phyloP scores from a whole-genome alignment of 2,888 invertebrate genomes.

The Acleris cristana region DNA sequence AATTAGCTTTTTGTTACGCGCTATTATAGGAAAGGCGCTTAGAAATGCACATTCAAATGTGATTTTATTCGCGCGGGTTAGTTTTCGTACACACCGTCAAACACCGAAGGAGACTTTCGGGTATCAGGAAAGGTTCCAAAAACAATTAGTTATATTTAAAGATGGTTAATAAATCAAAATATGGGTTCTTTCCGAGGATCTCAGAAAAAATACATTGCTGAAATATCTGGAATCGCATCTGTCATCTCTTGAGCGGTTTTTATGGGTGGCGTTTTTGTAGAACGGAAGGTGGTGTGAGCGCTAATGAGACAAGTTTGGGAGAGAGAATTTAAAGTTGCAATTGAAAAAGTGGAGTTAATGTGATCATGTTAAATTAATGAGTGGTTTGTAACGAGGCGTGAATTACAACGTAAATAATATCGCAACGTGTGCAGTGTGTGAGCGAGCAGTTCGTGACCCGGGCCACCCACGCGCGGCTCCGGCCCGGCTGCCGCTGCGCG shows the following conservation, averaged over 20 bases:
- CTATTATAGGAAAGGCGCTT: constrained; percentile 25
- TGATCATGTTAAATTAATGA: constrained; percentile 23
- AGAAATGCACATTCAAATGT: constrained; percentile 10
- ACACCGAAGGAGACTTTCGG: constrained; percentile 34
- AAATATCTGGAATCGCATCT: constrained; percentile 79
- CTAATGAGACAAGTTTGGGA: constrained; percentile 66
- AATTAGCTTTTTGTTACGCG: constrained; percentile 53
- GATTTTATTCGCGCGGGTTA: constrained; percentile 36
- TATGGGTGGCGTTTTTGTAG: constrained; percentile 62
- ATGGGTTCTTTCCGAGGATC: constrained; percentile 68
- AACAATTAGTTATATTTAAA: constrained; percentile 77
- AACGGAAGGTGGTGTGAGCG: constrained; percentile 56
- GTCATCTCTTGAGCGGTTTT: constrained; percentile 73
- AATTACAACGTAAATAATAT: constrained; percentile 33
- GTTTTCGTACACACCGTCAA: constrained; percentile 50
- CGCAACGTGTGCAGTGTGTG: constrained; percentile 21
- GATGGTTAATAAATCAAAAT: constrained; percentile 70
- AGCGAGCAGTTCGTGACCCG: constrained; percentile 50
- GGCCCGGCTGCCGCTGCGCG: constrained; percentile 40
- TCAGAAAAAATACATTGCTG: constrained; percentile 73
- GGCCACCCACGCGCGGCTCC: constrained; percentile 52
- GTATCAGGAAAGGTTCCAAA: constrained; percentile 58
- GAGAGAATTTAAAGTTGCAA: constrained; percentile 39
- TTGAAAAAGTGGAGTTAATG: constrained; percentile 19
- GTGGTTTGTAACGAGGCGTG: constrained; percentile 36